These are phyloP conservation scores for Zaprionus capensis DNA, from an alignment of 1,140 invertebrate species.

Conservation along the genomic window DNA sequence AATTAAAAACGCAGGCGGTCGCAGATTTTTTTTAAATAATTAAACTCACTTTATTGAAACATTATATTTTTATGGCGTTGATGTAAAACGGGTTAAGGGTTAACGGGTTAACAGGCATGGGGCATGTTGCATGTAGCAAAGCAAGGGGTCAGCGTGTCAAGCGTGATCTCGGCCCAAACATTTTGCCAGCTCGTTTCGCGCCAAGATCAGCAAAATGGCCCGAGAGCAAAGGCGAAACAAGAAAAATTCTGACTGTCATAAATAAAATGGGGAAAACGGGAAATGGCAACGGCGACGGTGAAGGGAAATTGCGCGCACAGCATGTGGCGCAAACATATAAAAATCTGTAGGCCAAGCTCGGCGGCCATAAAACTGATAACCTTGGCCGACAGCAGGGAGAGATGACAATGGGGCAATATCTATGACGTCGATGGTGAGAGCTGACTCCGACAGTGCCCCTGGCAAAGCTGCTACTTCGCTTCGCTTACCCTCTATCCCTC, in stretches of 20 bases:
- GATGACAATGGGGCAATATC: conserved; percentile 61
- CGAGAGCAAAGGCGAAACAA: conserved; percentile 1
- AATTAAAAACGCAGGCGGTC: conserved; percentile 59
- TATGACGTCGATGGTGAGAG: conserved; percentile 15
- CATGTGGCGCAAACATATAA: conserved; percentile 42
- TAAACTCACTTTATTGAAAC: conserved; percentile 63
- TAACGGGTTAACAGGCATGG: neutral
- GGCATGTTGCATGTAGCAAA: neutral
- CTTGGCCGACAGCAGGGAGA: conserved; percentile 53
- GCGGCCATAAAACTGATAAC: conserved; percentile 76
- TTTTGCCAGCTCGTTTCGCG: conserved; percentile 49
- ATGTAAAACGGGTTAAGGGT: conserved; percentile 20
- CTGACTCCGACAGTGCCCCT: neutral
- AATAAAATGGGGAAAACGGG: conserved; percentile 18
- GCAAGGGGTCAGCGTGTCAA: neutral
- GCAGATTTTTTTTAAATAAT: conserved; percentile 64
- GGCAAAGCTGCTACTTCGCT: neutral
- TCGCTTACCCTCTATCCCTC: neutral
- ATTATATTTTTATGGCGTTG: conserved; percentile 63
- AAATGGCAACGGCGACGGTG: neutral
- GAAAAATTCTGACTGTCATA: conserved; percentile 15
- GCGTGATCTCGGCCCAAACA: conserved; percentile 48
- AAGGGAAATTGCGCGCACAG: conserved; percentile 26
- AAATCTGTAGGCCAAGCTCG: conserved; percentile 66
- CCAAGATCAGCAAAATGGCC: conserved; percentile 29